Evolutionary conservation across 2,113 vertebrate species (phyloP).

Genomic region (Paramormyrops kingsleyae): DNA sequence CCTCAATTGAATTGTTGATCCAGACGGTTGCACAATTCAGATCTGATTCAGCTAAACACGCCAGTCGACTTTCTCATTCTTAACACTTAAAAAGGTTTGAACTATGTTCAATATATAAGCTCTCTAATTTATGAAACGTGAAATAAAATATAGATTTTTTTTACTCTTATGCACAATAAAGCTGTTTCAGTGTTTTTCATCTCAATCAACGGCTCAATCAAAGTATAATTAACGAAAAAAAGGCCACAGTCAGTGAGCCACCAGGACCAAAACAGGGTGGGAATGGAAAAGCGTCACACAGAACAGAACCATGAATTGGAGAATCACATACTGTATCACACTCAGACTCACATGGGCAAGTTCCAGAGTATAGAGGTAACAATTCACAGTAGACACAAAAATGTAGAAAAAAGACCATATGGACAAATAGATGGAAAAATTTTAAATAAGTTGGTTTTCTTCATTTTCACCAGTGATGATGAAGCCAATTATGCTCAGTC

Average conservation of each 20-base stretch:
- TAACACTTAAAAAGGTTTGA: background rate
- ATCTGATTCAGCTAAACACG: background rate
- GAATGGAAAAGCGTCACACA: background rate
- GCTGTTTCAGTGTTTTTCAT: background rate
- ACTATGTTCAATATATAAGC: background rate
- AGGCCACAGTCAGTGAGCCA: background rate
- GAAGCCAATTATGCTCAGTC: background rate
- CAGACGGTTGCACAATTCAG: background rate
- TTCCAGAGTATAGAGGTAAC: background rate
- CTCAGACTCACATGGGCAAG: background rate
- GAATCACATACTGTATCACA: too few relatives aligned
- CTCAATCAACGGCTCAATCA: background rate
- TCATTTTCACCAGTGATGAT: background rate
- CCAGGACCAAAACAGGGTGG: background rate
- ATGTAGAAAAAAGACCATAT: background rate
- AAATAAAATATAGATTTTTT: background rate
- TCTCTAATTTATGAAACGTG: background rate
- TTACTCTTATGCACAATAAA: background rate
- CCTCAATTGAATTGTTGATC: background rate
- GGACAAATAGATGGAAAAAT: background rate
- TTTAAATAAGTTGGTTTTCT: background rate
- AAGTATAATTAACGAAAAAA: background rate
- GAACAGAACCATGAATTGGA: background rate
- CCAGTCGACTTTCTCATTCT: background rate
- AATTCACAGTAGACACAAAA: background rate